Conservation (phyloP, 2,797 vertebrate species). For the Xenops minutus region DNA sequence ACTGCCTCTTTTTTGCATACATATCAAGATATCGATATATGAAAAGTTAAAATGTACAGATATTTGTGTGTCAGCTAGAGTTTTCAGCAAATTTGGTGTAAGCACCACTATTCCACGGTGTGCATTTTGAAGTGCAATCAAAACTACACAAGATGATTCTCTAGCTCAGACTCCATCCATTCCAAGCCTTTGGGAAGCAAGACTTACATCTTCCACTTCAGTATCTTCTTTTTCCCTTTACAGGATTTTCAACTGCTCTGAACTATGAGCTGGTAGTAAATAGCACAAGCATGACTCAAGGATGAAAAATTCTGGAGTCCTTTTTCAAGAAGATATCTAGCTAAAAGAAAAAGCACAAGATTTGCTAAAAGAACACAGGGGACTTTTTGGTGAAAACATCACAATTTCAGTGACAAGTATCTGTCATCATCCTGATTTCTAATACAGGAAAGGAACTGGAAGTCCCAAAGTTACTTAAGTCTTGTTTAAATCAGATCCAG, state of each 20-base stretch:
- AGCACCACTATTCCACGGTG: not conserved
- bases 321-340: not conserved
- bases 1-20: not conserved
- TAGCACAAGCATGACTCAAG: not conserved
- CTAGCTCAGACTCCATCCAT: not conserved
- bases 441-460: not conserved
- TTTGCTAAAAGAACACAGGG: not conserved
- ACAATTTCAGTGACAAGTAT: not conserved
- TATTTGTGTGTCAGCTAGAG: not conserved
- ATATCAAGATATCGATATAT: not conserved
- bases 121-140: not conserved
- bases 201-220: not conserved
- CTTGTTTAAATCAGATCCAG: not conserved
- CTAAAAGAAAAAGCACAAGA: not conserved
- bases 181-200: not conserved
- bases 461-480: not conserved
- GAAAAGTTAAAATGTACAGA: not conserved
- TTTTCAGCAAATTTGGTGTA: not conserved
- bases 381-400: not conserved
- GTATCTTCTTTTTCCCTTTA: not conserved
- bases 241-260: not conserved
- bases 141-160: not conserved
- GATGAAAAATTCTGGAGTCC: not conserved
- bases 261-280: not conserved
- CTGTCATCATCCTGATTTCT: not conserved